These are phyloP conservation scores for Parotocinclus haroldoi DNA, from an alignment of 2,797 vertebrate genomes.

Conservation along the genomic window DNA sequence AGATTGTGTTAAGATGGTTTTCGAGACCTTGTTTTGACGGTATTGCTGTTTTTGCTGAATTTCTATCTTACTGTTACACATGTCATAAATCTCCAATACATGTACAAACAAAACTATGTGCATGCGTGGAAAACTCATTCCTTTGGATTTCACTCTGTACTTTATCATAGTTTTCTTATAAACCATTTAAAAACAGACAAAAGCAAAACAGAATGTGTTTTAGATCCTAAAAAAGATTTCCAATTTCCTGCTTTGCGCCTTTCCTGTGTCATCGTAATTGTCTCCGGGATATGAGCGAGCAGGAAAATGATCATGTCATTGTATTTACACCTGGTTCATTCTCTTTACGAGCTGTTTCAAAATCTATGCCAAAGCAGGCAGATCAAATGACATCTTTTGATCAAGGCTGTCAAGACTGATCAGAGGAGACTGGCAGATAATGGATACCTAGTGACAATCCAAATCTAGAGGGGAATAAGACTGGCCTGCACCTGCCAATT, in stretches of 20 bases:
- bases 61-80: neutral
- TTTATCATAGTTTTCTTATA: neutral
- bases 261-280: constrained; percentile 71
- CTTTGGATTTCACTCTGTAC: neutral
- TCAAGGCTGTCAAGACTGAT: constrained; percentile 99
- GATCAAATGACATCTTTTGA: constrained; percentile 97
- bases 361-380: constrained; percentile 95
- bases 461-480: constrained; percentile 98
- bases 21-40: constrained; percentile 77
- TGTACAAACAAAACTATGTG: too few species aligned
- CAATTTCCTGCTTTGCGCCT: constrained; percentile 22
- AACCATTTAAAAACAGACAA: constrained; percentile 1
- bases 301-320: constrained; percentile 99
- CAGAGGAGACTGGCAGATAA: constrained; percentile 99
- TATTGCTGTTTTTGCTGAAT: neutral
- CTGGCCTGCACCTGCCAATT: constrained; percentile 98
- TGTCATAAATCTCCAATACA: too few species aligned
- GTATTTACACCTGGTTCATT: constrained; percentile 99
- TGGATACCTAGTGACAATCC: constrained; percentile 99
- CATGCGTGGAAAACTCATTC: too few species aligned
- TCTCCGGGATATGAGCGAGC: constrained; percentile 98
- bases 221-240: constrained; percentile 21
- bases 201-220: neutral
- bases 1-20: constrained; percentile 98
- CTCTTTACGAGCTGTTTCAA: constrained; percentile 96